Base-by-base conservation (phyloP, 2,888 invertebrate genomes). In the Cheilosia variabilis region DNA sequence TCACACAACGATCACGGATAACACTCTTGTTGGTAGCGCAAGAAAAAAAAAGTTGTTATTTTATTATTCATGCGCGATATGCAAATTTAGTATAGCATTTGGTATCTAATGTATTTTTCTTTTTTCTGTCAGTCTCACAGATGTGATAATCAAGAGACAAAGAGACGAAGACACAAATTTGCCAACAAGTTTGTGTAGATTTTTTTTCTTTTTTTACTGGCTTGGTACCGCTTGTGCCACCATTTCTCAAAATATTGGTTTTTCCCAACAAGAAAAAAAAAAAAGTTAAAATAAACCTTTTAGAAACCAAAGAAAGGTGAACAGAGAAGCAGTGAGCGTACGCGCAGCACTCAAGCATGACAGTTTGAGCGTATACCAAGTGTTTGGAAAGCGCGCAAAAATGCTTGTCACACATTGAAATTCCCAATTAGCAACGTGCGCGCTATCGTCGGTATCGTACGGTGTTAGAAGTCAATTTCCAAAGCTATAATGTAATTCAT, bases 111-210 rank as follows among this genome's bases (percentile, higher is more conserved):
- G 63, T 47, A 45, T 53, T 53, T 34, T 55, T 58, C 43, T 68
- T 66, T 34, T 63, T 76, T 62, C 9, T 65, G n/a, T 43, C 22
- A 19, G 37, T 72, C 57, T 69, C 60, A 58, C 73, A 73, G 45
- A 58, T 79, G 73, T 82, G 83, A 79, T 79, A 79, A 79, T 79
- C 79, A 79, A 69, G 73, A 65, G 58, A 78, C 82, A 83, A 83
- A 83, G 66, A 71, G 55, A 68, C 43, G 10, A 47, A 72, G 58
- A 57, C 58, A 50, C 53, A 78, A 65, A 52, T 45, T 45, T 55
- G 55, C 66, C 72, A 73, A 83, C 72, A 63, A 72, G 72, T 78
- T 82, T 77, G 57, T 77, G 57, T 60, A 57, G 45, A 19, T 75
- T 34, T 55, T 73, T 58, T n/a, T n/a, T n/a, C 65, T 34, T 55